phyloP scores from a whole-genome alignment of 2,888 invertebrate genomes.

The Spilosoma lubricipeda region DNA sequence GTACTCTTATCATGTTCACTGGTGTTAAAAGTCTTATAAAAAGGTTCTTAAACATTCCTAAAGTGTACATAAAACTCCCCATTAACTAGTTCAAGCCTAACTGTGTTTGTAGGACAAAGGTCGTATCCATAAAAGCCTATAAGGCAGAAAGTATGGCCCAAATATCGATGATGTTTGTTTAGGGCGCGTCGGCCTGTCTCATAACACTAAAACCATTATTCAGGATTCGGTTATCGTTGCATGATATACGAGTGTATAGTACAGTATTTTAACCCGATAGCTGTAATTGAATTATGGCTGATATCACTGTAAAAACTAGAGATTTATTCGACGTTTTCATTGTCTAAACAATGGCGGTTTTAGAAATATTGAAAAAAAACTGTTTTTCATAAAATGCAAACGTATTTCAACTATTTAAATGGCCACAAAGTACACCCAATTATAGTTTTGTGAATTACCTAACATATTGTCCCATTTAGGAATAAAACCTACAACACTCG shows the following conservation, averaged over 20 bases:
- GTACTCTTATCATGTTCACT: too few species aligned
- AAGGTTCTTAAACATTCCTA: slow-evolving; percentile 21
- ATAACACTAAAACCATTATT: slow-evolving; percentile 62
- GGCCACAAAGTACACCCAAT: too few species aligned
- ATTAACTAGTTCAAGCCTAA: slow-evolving; percentile 32
- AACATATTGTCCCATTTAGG: too few species aligned
- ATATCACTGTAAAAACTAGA: background rate
- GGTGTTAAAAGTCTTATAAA: background rate
- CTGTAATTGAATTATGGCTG: slow-evolving; percentile 18
- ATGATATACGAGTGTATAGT: slow-evolving; percentile 35
- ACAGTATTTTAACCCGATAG: slow-evolving; percentile 19
- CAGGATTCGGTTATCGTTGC: slow-evolving; percentile 33
- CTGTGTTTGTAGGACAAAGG: slow-evolving; percentile 46
- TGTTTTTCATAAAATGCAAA: background rate
- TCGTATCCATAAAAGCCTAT: slow-evolving; percentile 40
- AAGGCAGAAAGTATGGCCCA: slow-evolving; percentile 50
- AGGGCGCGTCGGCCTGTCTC: slow-evolving; percentile 51
- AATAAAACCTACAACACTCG: too few species aligned
- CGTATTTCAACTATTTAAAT: background rate
- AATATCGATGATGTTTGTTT: slow-evolving; percentile 65
- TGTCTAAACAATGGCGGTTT: background rate
- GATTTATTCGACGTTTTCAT: background rate
- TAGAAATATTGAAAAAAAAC: background rate
- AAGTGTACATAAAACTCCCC: slow-evolving; percentile 19
- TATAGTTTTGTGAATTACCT: too few species aligned